Base-by-base conservation (phyloP, 1,140 invertebrate genomes). In the Drosophila aff. region DNA sequence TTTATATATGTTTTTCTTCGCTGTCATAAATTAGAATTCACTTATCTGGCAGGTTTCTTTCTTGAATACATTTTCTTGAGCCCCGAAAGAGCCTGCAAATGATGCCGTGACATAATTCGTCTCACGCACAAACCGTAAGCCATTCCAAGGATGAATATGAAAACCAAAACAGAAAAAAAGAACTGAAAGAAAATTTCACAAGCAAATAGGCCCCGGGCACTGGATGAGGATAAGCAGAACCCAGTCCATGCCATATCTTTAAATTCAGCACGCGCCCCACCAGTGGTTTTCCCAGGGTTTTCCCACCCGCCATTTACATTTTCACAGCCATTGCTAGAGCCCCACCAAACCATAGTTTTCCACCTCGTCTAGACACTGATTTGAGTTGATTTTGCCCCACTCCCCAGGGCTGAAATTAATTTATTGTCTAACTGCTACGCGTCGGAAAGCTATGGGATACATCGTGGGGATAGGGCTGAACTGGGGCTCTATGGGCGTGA, bases 351-450 rank as follows among this genome's bases (percentile, higher is more conserved):
- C 67, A 60, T 73, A 61, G 69, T 64, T 75, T 60, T 61, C 57
- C 43, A 71, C 76, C 68, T 49, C 36, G 84, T 89, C 84, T 84
- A 87, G 84, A 89, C 84, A 83, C 84, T 89, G 81, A 87, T 87
- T 83, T 81, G 59, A 75, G 78, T 85, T 71, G 77, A 79, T 78
- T 63, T 79, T 55, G 38, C 26, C 44, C 31, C 66, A 36, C 26
- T 50, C 46, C 69, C 41, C 49, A 50, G 55, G 66, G 43, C 69
- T 40, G 46, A 87, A 87, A 87, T 87, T 84, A 87, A 87, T 87
- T 87, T 89, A 87, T 87, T 89, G 85, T 83, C 79, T 69, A 84
- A 79, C 72, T 78, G 76, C 33, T 53, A 18, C 6, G 53, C 43
- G 28, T 23, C 26, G 44, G 21, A 16, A 28, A 31, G 33, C 36